A percentile compares a stretch with the other conserved stretches of the same genome.
These are phyloP conservation scores for Ectemnius lituratus DNA, from an alignment of 2,888 invertebrate genomes.

Conservation along the genomic window DNA sequence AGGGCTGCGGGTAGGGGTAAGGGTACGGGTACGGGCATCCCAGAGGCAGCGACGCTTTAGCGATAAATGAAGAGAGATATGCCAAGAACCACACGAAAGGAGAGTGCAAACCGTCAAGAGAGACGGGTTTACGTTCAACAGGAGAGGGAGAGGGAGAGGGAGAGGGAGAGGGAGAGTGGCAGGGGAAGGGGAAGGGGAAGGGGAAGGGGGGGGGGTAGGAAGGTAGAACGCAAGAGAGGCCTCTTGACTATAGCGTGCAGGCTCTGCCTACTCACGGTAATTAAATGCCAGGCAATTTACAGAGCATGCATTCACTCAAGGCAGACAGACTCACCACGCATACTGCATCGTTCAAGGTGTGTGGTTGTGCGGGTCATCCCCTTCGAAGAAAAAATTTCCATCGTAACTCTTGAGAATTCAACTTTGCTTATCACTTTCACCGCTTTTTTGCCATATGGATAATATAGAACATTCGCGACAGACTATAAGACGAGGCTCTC, in stretches of 20 bases:
- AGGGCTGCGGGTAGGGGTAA: no score
- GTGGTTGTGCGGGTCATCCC: neutral
- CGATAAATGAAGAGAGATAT: constrained; percentile 14
- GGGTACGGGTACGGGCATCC: no score
- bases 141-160: constrained; percentile 38
- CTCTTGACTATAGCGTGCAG: constrained; percentile 68
- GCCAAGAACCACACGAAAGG: constrained; percentile 17
- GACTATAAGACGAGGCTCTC: neutral
- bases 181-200: no score
- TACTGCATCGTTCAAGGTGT: neutral
- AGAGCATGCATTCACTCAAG: constrained; percentile 71
- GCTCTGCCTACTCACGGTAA: constrained; percentile 75
- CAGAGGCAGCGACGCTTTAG: constrained; percentile 1
- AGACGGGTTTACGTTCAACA: constrained; percentile 4
- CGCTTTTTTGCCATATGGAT: neutral
- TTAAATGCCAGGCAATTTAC: constrained; percentile 77
- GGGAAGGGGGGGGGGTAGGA: constrained; percentile 22
- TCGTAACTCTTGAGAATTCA: neutral
- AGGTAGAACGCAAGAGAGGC: constrained; percentile 39
- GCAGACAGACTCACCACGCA: constrained; percentile 38
- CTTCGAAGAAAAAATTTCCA: neutral
- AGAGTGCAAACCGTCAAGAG: constrained; percentile 9
- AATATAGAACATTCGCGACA: neutral
- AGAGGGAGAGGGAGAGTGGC: no score
- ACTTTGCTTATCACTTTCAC: neutral